Conservation (phyloP, 2,113 vertebrate species). For the Candoia aspera region DNA sequence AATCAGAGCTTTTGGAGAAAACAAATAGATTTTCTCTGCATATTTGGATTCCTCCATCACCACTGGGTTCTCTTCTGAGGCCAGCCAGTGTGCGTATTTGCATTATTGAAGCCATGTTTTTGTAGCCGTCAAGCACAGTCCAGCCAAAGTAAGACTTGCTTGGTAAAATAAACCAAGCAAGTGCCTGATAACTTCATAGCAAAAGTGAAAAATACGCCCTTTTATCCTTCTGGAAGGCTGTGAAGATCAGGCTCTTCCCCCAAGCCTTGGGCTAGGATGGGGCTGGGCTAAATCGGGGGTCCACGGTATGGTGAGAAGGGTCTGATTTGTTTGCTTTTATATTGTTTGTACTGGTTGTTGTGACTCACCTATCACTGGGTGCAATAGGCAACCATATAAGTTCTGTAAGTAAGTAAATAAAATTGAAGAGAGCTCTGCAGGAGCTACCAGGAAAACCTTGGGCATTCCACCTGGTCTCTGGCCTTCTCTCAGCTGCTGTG, state of each 20-base stretch:
- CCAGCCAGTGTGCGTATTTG: neutral
- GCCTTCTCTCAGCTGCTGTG: neutral
- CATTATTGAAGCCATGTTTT: neutral
- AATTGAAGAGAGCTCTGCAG: too few relatives aligned
- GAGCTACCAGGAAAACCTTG: neutral
- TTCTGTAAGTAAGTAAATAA: neutral
- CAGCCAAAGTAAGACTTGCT: neutral
- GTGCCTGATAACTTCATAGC: neutral
- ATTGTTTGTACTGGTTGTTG: neutral
- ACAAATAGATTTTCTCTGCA: neutral
- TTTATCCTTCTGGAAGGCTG: neutral
- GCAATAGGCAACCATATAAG: neutral
- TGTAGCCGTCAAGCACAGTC: neutral
- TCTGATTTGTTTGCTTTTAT: neutral
- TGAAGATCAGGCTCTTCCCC: neutral
- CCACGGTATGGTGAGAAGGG: neutral
- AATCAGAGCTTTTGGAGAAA: neutral
- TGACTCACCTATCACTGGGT: neutral
- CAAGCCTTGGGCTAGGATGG: neutral
- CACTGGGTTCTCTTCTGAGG: neutral
- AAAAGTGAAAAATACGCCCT: neutral
- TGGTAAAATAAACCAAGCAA: neutral
- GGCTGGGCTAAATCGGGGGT: neutral
- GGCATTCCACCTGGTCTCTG: neutral
- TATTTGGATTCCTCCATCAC: neutral